phyloP scores from a whole-genome alignment of 2,797 vertebrate genomes.

The Petrocephalus sullivani region DNA sequence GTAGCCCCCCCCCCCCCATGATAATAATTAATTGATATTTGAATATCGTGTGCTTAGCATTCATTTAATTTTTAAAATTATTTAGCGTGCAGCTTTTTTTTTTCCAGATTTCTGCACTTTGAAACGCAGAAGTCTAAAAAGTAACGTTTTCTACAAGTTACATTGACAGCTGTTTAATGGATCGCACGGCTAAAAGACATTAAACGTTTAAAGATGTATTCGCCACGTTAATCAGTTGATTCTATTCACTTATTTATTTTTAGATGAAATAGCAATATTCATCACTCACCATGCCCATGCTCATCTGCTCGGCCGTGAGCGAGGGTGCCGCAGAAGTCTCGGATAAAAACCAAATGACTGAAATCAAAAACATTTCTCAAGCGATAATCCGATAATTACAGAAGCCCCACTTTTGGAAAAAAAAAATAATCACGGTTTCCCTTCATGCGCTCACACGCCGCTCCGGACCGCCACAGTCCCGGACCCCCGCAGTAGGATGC shows the following conservation, averaged over 20 bases:
- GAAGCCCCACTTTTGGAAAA: neutral
- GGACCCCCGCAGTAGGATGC: neutral
- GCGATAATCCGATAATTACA: neutral
- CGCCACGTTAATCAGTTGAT: neutral
- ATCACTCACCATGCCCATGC: slow-evolving; percentile 17
- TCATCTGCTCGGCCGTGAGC: slow-evolving; percentile 19
- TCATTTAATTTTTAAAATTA: neutral
- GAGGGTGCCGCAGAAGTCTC: slow-evolving; percentile 17
- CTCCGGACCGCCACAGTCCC: neutral
- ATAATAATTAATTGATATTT: neutral
- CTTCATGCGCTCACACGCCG: neutral
- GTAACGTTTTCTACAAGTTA: neutral
- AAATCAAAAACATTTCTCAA: slow-evolving; percentile 9
- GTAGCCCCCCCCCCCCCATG: neutral
- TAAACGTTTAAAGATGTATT: neutral
- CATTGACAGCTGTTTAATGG: neutral
- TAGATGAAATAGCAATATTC: neutral
- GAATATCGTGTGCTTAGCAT: neutral
- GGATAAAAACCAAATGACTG: neutral
- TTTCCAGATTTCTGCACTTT: neutral
- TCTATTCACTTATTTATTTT: neutral
- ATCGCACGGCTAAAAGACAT: neutral
- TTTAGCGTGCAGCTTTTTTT: neutral
- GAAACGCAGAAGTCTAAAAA: neutral
- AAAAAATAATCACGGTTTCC: neutral